Conservation (phyloP, 2,888 invertebrate species). For the Caenorhabditis afra region DNA sequence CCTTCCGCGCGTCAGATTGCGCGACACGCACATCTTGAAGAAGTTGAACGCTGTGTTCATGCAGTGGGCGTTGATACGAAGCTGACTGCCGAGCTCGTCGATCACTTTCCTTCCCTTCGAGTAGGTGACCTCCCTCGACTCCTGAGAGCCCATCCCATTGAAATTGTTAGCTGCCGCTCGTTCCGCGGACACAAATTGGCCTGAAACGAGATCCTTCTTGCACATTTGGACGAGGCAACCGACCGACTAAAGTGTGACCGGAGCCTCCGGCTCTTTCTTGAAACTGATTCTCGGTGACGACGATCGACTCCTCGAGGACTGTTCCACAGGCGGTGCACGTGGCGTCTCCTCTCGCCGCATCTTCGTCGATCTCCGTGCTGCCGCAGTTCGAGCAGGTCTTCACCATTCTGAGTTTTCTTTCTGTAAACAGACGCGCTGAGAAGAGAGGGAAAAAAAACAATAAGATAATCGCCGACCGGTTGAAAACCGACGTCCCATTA, state of each 20-base stretch:
- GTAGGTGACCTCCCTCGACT: slow-evolving; percentile 93
- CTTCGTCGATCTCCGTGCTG: slow-evolving; percentile 91
- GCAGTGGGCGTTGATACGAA: slow-evolving; percentile 91
- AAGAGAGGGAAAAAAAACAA: not conserved
- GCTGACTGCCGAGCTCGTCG: slow-evolving; percentile 86
- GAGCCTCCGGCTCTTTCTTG: slow-evolving; percentile 85
- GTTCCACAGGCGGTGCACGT: slow-evolving; percentile 97
- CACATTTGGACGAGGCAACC: slow-evolving; percentile 3
- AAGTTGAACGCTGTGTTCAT: slow-evolving; percentile 94
- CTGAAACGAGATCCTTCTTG: slow-evolving; percentile 31
- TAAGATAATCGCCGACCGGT: not conserved
- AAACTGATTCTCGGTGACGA: slow-evolving; percentile 96
- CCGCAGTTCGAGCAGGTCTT: slow-evolving; percentile 81
- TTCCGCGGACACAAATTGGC: slow-evolving; percentile 65
- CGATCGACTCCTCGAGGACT: slow-evolving; percentile 95
- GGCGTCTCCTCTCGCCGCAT: slow-evolving; percentile 90
- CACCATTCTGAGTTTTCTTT: slow-evolving; percentile 19
- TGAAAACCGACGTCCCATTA: too few species aligned
- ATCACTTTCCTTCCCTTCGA: slow-evolving; percentile 85
- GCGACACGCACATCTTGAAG: slow-evolving; percentile 85
- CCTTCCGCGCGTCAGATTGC: slow-evolving; percentile 88
- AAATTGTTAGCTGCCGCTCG: slow-evolving; percentile 59
- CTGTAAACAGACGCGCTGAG: too few species aligned
- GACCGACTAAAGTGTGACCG: slow-evolving; percentile 85
- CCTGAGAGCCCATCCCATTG: slow-evolving; percentile 82